These are phyloP conservation scores for Phrynocephalus vlangalii DNA, from an alignment of 2,797 vertebrate species.

Conservation along the genomic window DNA sequence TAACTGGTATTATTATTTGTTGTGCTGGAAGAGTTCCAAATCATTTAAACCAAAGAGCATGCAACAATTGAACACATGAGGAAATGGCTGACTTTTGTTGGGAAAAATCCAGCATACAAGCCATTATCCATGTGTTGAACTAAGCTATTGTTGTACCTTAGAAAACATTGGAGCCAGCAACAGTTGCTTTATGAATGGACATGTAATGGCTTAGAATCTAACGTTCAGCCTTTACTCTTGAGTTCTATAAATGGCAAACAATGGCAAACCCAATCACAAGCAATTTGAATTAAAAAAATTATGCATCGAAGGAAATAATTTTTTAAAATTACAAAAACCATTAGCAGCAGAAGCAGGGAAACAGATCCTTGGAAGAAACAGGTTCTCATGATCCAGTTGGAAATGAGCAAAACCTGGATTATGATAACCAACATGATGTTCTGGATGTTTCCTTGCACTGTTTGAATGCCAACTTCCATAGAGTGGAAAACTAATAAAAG, in stretches of 20 bases:
- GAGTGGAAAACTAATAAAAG: neutral
- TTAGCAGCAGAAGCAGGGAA: neutral
- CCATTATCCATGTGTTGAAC: neutral
- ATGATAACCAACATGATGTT: neutral
- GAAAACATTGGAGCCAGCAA: neutral
- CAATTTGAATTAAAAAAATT: too few species aligned
- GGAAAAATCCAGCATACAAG: neutral
- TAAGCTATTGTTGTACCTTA: neutral
- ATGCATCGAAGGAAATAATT: too few species aligned
- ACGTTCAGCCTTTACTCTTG: neutral
- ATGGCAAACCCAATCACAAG: too few species aligned
- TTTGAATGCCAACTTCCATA: neutral
- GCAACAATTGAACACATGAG: neutral
- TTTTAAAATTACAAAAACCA: too few species aligned
- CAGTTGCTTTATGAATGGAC: neutral
- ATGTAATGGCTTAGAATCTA: neutral
- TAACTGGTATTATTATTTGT: neutral
- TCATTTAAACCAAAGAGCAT: neutral
- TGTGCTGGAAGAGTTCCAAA: slow-evolving; percentile 5
- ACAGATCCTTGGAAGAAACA: neutral
- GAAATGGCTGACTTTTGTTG: neutral
- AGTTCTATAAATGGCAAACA: neutral
- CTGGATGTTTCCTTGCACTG: too few species aligned
- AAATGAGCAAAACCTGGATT: neutral
- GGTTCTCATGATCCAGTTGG: neutral